A percentile compares a stretch with the other conserved stretches of the same genome.
phyloP scores from a whole-genome alignment of 2,797 vertebrate species.

The Chrysocyon brachyurus region DNA sequence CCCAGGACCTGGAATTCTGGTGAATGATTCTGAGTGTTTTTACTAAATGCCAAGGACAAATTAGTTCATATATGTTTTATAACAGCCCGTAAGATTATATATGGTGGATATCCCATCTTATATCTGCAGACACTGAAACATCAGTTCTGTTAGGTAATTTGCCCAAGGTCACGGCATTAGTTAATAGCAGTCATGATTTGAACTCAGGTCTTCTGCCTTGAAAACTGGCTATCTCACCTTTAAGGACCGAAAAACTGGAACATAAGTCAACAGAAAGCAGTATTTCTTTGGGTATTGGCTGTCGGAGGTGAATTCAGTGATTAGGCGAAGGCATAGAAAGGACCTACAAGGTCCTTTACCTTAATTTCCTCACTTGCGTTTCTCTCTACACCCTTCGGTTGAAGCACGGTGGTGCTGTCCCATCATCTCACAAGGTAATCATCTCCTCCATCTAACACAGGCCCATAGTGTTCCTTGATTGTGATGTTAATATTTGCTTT shows the following conservation, averaged over 20 bases:
- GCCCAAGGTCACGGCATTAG: background rate
- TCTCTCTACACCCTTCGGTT: background rate
- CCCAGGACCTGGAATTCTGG: background rate
- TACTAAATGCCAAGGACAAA: background rate
- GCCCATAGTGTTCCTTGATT: background rate
- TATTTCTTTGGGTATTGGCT: background rate
- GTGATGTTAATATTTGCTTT: background rate
- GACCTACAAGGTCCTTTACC: background rate
- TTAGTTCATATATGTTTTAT: background rate
- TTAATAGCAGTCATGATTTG: background rate
- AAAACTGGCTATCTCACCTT: background rate
- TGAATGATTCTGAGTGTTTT: background rate
- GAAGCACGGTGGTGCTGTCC: background rate
- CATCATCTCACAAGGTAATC: background rate
- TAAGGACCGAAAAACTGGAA: background rate
- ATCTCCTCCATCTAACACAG: background rate
- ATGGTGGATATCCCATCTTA: background rate
- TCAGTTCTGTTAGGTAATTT: background rate
- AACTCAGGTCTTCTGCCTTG: background rate
- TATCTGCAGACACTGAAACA: background rate
- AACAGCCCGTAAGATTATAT: background rate
- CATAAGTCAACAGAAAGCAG: background rate
- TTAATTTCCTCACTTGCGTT: background rate
- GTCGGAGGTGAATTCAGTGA: background rate
- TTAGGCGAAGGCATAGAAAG: background rate